phyloP scores from a whole-genome alignment of 2,888 invertebrate species.

The Sphaerophoria taeniata region DNA sequence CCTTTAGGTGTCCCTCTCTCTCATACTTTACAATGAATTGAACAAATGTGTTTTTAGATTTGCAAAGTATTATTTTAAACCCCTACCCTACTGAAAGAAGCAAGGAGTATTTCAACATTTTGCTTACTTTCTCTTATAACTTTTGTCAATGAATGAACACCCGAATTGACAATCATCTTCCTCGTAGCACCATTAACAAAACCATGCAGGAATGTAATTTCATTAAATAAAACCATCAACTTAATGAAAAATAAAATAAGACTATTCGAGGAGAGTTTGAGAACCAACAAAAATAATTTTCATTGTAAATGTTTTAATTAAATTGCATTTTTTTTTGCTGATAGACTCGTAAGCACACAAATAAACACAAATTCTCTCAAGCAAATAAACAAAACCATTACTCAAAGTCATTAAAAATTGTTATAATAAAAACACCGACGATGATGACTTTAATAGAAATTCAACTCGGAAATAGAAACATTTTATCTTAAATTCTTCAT shows the following conservation, averaged over 20 bases:
- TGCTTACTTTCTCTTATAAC: too few species aligned
- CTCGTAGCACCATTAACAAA: too few species aligned
- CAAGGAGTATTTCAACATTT: too few species aligned
- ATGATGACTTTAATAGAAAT: slow-evolving; percentile 50
- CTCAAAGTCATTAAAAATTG: slow-evolving; percentile 12
- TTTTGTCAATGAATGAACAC: too few species aligned
- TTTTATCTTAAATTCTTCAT: slow-evolving; percentile 53
- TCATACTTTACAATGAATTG: too few species aligned
- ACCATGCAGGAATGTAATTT: neutral
- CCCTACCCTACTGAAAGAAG: too few species aligned
- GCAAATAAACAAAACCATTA: slow-evolving; percentile 33
- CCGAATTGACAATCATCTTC: too few species aligned
- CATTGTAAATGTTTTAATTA: slow-evolving; percentile 2
- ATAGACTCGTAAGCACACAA: neutral
- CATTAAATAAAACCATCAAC: slow-evolving; percentile 9
- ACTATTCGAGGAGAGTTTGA: neutral
- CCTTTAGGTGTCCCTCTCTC: too few species aligned
- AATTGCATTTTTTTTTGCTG: slow-evolving; percentile 8
- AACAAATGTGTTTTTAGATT: too few species aligned
- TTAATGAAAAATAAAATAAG: neutral
- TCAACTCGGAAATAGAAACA: slow-evolving; percentile 31
- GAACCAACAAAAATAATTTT: neutral
- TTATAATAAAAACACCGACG: slow-evolving; percentile 44
- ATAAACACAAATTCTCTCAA: neutral
- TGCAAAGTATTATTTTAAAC: too few species aligned